Conservation (phyloP, 2,113 vertebrate genomes). For the Phylloscopus trochilus region DNA sequence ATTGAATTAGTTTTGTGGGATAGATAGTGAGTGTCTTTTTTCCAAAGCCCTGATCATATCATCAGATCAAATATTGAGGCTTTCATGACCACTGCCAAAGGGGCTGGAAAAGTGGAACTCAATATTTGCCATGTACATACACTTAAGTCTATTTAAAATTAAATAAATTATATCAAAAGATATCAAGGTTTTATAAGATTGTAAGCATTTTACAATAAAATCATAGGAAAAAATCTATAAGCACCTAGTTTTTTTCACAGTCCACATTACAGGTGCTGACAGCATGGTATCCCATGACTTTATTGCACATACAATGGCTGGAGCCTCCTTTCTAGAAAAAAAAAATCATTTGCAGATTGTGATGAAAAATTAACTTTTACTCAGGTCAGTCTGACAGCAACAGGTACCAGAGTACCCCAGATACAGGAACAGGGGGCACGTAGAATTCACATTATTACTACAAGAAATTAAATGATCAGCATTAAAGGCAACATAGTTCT, state of each 20-base stretch:
- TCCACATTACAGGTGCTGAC: background rate
- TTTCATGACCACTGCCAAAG: background rate
- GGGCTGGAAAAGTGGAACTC: background rate
- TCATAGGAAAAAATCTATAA: background rate
- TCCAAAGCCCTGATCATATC: background rate
- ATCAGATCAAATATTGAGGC: accelerated
- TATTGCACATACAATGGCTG: background rate
- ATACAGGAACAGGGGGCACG: accelerated
- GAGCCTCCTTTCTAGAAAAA: background rate
- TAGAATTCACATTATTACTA: background rate
- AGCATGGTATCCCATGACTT: background rate
- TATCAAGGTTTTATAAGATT: background rate
- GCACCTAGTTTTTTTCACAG: accelerated
- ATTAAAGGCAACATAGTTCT: background rate
- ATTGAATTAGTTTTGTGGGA: background rate
- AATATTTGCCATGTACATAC: accelerated
- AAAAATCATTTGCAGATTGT: background rate
- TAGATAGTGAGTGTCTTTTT: background rate
- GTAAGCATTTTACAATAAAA: background rate
- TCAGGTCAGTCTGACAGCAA: background rate
- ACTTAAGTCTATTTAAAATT: background rate
- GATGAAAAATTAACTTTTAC: background rate
- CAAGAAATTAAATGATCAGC: background rate
- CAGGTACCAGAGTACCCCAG: background rate
- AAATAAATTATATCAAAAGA: background rate